A percentile compares a stretch with the other conserved stretches of the same genome.
Conservation (phyloP, 2,888 invertebrate genomes). For the Nasonovia ribisnigri region DNA sequence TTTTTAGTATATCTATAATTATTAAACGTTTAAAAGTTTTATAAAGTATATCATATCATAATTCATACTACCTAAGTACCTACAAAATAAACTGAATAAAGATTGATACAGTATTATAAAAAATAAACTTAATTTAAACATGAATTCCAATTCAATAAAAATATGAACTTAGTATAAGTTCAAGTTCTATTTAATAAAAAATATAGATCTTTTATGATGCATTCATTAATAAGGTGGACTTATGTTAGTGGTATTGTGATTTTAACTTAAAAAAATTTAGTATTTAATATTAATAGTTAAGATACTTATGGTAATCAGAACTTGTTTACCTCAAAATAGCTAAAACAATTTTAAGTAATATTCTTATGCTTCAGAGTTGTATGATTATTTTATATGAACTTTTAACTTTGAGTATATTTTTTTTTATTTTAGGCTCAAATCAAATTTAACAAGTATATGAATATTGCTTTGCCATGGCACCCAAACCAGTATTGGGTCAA, state of each 20-base stretch:
- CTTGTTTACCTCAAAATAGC: neutral
- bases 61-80: neutral
- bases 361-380: neutral
- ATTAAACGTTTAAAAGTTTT: neutral
- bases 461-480: constrained; percentile 3
- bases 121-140: no score
- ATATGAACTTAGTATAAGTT: neutral
- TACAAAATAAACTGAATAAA: neutral
- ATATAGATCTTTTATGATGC: neutral
- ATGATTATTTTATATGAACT: neutral
- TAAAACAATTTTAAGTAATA: neutral
- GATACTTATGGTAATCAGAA: neutral
- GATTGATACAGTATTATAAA: no score
- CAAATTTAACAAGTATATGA: neutral
- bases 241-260: neutral
- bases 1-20: neutral
- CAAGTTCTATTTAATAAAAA: neutral
- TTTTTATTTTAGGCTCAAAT: neutral
- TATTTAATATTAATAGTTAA: neutral
- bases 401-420: neutral
- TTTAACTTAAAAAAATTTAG: neutral
- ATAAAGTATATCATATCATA: neutral
- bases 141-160: neutral
- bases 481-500: neutral
- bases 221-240: neutral